A percentile compares a stretch with the other conserved stretches of the same genome.
These are phyloP conservation scores for Anniella stebbinsi DNA, from an alignment of 2,797 vertebrate species.

Conservation along the genomic window DNA sequence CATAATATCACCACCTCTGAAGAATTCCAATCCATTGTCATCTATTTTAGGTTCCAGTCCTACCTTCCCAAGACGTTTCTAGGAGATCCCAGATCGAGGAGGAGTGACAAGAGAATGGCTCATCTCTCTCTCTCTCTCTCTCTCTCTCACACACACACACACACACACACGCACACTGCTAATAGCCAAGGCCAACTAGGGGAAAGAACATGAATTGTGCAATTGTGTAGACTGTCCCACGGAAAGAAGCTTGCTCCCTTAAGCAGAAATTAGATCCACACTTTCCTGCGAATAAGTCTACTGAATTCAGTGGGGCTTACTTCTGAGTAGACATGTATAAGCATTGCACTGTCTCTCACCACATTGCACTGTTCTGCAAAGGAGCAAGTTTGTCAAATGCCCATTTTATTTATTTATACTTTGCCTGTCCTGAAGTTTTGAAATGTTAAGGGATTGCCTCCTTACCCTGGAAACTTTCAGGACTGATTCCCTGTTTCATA, in stretches of 20 bases:
- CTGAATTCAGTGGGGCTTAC: no score
- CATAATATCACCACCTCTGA: background rate
- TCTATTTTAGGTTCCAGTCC: background rate
- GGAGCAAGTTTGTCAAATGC: background rate
- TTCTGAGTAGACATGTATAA: no score
- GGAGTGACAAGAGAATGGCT: no score
- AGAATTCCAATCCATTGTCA: background rate
- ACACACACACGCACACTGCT: background rate
- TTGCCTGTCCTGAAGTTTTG: background rate
- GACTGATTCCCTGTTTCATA: background rate
- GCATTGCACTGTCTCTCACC: no score
- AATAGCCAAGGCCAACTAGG: background rate
- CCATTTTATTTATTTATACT: background rate
- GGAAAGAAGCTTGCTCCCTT: no score
- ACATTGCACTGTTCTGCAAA: no score
- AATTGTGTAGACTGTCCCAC: background rate
- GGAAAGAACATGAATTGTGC: background rate
- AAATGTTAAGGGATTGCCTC: background rate
- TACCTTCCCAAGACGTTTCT: background rate
- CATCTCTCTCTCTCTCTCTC: no score
- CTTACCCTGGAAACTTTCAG: background rate
- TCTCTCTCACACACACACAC: no score
- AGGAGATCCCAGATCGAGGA: background rate
- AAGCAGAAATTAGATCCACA: no score
- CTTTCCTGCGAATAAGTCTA: no score